A percentile compares a stretch with the other conserved stretches of the same genome.
These are phyloP conservation scores for Helostoma temminkii DNA, from an alignment of 2,797 vertebrate genomes.

Conservation along the genomic window DNA sequence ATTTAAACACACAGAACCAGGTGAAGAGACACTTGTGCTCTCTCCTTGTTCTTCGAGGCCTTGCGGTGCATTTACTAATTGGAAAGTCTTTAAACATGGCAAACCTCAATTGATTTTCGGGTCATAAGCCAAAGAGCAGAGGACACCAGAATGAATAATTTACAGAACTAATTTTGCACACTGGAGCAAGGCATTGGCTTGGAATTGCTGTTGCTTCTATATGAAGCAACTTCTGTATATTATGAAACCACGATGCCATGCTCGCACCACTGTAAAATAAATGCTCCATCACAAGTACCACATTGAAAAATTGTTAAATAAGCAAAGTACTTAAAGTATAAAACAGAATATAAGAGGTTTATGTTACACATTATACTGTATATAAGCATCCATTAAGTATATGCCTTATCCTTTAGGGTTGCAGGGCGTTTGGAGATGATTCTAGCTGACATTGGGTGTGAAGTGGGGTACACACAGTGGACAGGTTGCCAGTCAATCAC, in stretches of 20 bases:
- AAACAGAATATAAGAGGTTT: not conserved
- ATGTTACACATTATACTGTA: no score
- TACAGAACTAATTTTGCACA: slow-evolving; percentile 7
- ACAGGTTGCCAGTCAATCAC: not conserved
- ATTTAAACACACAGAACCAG: not conserved
- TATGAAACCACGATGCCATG: no score
- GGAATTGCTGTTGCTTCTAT: not conserved
- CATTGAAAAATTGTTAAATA: not conserved
- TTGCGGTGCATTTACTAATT: slow-evolving; percentile 19
- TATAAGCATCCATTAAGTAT: not conserved
- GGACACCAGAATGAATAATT: slow-evolving; percentile 5
- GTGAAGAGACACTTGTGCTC: not conserved
- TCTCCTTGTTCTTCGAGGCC: slow-evolving; percentile 5
- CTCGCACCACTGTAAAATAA: no score
- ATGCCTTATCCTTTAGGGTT: not conserved
- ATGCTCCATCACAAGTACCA: no score
- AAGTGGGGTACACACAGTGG: not conserved
- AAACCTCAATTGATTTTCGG: slow-evolving; percentile 26
- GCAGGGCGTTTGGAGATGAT: not conserved
- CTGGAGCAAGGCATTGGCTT: not conserved
- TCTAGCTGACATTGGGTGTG: not conserved
- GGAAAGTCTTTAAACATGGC: slow-evolving; percentile 19
- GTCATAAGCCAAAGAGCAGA: slow-evolving; percentile 7
- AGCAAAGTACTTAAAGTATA: not conserved
- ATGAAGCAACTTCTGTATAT: no score